Base-by-base conservation (phyloP, 30 jellyfish, hydroid and myxozoan species). In the Catostylus mosaicus region DNA sequence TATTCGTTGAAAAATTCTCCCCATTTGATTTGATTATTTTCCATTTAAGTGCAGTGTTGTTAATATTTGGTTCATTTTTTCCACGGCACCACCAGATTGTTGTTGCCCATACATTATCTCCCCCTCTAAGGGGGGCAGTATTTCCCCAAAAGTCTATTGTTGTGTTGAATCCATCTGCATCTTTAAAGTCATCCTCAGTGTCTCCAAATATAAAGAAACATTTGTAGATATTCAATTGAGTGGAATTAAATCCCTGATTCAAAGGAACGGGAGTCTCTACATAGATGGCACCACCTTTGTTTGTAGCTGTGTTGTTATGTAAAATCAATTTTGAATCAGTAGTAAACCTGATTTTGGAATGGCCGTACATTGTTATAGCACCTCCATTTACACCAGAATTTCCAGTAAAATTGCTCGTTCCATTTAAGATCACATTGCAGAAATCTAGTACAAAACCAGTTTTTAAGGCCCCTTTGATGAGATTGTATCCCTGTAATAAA, bases 251-350 rank as follows among this genome's bases (percentile, higher is more conserved):
- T 16, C 59, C 73, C 30, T 52, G 68, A 3, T 36, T 43, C 23
- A 51, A 26, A 1, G 92, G 94, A 18, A 70, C 78, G 4, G 89
- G 70, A 12, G 84, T 73, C 60, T 89, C 88, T 8, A 65, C 75
- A 61, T 70, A 89, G 9, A 89, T 80, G 18, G 97, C 97, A 3
- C 97, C 97, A 36, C 97, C 97, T 45, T 62, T 80, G 32, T 75
- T 73, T 12, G 20, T 35, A n/a, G 97, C 97, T 29, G 6, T 63
- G 79, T 89, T 89, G 72, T 50, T 3, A 75, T 66, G 85, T 24
- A 89, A 64, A 19, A 26, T 26, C 34, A 89, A 76, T 12, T 3
- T 32, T 23, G 79, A 68, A 30, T 79, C 85, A 29, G 70, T 67
- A 16, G 80, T 36, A 33, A 89, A 43, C 20, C 83, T 57, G 33